A percentile compares a stretch with the other conserved stretches of the same genome.
Evolutionary conservation across 2,113 vertebrate species (phyloP).

Genomic region (Myodes glareolus): DNA sequence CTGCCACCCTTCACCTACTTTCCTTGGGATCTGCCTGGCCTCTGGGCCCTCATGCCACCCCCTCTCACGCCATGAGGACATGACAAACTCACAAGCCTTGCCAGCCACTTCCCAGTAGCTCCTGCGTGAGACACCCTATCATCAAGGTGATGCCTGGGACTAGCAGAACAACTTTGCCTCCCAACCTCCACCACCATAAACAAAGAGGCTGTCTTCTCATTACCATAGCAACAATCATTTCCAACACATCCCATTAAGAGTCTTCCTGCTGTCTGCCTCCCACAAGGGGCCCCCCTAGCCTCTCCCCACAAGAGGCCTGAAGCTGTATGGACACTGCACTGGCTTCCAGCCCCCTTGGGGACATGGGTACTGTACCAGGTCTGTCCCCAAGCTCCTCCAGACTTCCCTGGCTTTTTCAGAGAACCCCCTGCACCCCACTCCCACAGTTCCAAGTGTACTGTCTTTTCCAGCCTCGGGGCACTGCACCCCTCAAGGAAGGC

Average conservation of each 20-base stretch:
- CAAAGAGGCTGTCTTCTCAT: not conserved
- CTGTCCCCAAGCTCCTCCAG: not conserved
- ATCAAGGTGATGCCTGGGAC: not conserved
- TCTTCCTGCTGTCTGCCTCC: not conserved
- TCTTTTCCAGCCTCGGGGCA: too few species aligned
- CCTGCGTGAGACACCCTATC: not conserved
- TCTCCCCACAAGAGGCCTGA: not conserved
- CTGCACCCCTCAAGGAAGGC: not conserved
- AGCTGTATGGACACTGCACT: accelerated
- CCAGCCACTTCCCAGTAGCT: not conserved
- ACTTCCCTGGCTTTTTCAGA: not conserved
- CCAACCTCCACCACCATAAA: not conserved
- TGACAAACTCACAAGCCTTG: not conserved
- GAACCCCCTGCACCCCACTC: not conserved
- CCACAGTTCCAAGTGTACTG: too few species aligned
- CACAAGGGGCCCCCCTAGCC: too few species aligned
- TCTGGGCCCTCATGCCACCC: not conserved
- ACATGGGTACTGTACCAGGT: accelerated
- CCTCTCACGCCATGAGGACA: not conserved
- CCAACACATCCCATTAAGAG: not conserved
- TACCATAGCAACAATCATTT: not conserved
- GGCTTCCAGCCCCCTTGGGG: not conserved
- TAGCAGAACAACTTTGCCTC: not conserved
- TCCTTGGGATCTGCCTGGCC: not conserved
- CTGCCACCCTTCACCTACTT: not conserved